Conservation (phyloP, 2,888 invertebrate genomes). For the Encarsia formosa region DNA sequence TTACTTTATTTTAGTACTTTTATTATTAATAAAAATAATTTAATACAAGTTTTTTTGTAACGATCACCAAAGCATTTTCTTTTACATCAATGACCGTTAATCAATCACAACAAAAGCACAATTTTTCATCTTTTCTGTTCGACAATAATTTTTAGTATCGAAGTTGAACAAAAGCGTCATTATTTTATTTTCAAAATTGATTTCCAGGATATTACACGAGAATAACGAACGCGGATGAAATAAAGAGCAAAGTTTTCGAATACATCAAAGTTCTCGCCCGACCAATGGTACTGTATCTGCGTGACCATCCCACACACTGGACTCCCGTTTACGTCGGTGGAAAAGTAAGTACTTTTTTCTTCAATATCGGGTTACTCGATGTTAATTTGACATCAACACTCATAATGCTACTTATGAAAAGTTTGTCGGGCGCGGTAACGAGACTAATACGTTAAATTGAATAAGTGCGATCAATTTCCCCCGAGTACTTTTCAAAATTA, state of each 20-base stretch:
- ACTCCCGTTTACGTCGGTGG: conserved; percentile 87
- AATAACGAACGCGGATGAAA: conserved; percentile 83
- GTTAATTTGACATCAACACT: no score
- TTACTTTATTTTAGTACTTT: no score
- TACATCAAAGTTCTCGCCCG: conserved; percentile 93
- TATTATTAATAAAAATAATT: no score
- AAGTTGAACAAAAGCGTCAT: no score
- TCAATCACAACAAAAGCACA: no score
- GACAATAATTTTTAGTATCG: no score
- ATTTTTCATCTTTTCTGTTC: no score
- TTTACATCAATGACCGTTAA: no score
- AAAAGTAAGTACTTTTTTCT: conserved; percentile 55
- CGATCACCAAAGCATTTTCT: no score
- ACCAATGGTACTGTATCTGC: conserved; percentile 92
- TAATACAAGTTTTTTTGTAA: no score
- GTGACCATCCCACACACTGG: conserved; percentile 91
- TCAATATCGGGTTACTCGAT: not conserved
- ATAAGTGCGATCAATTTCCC: conserved; percentile 23
- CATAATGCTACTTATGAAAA: not conserved
- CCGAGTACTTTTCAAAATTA: conserved; percentile 18
- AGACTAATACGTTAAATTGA: conserved; percentile 23
- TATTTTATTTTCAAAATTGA: no score
- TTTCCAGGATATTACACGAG: conserved; percentile 81
- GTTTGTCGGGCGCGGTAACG: conserved; percentile 3
- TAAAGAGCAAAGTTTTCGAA: conserved; percentile 87